Base-by-base conservation (phyloP, 1,140 invertebrate species). In the Neodiprion virginianus region DNA sequence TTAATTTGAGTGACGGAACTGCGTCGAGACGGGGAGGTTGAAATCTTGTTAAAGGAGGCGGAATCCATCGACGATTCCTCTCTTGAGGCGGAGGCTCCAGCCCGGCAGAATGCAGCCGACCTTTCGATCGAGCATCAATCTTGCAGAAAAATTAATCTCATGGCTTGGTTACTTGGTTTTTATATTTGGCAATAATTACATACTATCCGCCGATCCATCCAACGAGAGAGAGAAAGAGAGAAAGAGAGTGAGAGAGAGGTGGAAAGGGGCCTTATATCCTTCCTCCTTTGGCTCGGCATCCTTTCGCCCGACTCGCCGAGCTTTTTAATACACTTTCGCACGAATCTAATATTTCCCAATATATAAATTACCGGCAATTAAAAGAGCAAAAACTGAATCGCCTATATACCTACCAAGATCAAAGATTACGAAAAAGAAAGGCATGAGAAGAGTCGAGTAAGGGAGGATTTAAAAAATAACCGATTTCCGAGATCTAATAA, bases 181-280 rank as follows among this genome's bases (percentile, higher is more conserved):
- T 85, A 87, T 88, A 85, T 88, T 88, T 87, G 83, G 86, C 85
- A 86, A 86, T 88, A 88, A 88, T 88, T 88, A 88, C 86, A 88
- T 67, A 14, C 61, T 74, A 49, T 67, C 53, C 48, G 14, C 67
- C 11, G 40, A 48, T 48, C 47, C 28, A 50, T 50, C 12, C 21
- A 48, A 40, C 48, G 67, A 72, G 69, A 69, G 48, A 67, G 74
- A 70, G 49, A 21, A 67, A 8, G 49, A 47, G 17, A 73, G 66
- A 67, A 49, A 28, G 53, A 66, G 65, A 17, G 48, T 72, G 48
- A 49, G 61, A 61, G 71, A 72, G 71, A 47, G 21, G 10, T 40
- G 28, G 1, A 40, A 40, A 5, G 28, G 28, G 28, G 49, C 69
- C 67, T 72, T 71, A 71, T 48, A 49, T 21, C 69, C 8, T 48